Conservation (phyloP, 2,888 invertebrate genomes). For the Troglohyphantes excavatus region DNA sequence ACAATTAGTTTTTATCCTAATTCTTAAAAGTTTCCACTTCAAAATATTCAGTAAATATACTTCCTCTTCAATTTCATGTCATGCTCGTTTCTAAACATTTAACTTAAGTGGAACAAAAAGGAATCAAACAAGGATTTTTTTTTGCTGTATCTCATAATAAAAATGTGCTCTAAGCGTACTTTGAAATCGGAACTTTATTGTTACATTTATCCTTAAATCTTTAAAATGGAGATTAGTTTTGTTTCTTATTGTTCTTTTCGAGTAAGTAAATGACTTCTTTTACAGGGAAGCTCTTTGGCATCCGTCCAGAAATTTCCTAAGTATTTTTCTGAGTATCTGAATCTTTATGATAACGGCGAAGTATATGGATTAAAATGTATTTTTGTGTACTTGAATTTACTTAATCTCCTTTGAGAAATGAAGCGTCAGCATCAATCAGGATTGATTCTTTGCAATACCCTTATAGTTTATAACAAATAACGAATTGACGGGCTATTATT, state of each 20-base stretch:
- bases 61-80: no score
- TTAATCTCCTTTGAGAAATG: constrained; percentile 1
- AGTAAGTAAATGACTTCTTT: neutral
- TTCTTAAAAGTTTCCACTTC: no score
- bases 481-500: no score
- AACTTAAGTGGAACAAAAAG: no score
- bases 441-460: no score
- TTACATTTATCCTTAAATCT: neutral
- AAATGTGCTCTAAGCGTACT: neutral
- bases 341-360: neutral
- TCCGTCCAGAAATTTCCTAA: neutral
- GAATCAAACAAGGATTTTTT: no score
- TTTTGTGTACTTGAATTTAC: neutral
- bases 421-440: neutral
- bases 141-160: neutral
- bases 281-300: neutral
- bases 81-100: no score
- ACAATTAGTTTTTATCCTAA: no score
- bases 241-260: neutral
- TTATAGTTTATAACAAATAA: no score
- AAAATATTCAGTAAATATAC: no score
- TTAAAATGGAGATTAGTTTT: neutral
- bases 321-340: neutral
- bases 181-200: neutral
- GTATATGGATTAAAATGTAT: constrained; percentile 13